Evolutionary conservation across 2,797 vertebrate genomes (phyloP).

Genomic region (Pogoniulus pusillus): DNA sequence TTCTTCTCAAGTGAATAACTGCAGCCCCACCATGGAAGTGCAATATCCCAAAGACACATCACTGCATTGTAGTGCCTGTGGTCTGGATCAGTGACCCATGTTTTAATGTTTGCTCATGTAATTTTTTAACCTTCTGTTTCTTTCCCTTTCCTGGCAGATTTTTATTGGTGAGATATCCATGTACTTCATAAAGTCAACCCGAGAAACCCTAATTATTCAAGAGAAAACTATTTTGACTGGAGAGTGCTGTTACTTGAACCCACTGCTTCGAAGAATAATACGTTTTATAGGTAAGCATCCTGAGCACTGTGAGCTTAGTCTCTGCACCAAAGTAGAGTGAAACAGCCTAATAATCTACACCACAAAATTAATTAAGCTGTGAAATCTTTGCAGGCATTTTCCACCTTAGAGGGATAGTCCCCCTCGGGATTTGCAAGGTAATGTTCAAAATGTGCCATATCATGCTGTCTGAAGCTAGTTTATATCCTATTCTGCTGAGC

Average conservation of each 20-base stretch:
- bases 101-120: not conserved
- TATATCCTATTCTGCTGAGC: conserved; percentile 15
- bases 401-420: conserved; percentile 34
- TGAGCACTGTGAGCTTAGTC: not conserved
- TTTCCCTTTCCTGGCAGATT: conserved; percentile 79
- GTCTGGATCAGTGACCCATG: not conserved
- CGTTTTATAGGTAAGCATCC: conserved; percentile 90
- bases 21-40: not conserved
- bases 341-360: not conserved
- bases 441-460: conserved; percentile 20
- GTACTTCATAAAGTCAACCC: conserved; percentile 96
- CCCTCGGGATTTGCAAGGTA: conserved; percentile 20
- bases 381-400: conserved; percentile 35
- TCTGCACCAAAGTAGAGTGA: not conserved
- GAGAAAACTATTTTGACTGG: conserved; percentile 97
- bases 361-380: conserved; percentile 33
- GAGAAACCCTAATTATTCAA: conserved; percentile 90
- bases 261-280: conserved; percentile 91
- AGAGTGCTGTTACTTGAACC: conserved; percentile 97
- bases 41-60: rapidly evolving
- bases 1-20: not conserved
- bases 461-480: not conserved
- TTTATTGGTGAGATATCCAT: conserved; percentile 96
- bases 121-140: conserved; percentile 39
- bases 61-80: not conserved